These are phyloP conservation scores for Morpho achilles DNA, from an alignment of 2,888 invertebrate genomes.

Conservation along the genomic window DNA sequence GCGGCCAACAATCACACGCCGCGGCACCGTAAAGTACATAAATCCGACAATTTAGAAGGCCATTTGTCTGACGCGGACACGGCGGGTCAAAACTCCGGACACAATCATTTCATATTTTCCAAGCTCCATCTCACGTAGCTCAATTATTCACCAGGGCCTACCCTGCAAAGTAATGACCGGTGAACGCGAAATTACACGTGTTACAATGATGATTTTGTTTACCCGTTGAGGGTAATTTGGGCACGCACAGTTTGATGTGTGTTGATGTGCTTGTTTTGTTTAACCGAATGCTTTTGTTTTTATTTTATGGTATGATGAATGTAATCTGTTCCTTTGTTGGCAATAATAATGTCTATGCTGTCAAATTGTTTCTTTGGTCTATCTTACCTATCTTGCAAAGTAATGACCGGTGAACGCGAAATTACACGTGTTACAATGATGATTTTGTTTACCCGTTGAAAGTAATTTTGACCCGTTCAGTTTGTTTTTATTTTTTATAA, in stretches of 20 bases:
- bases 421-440: constrained; percentile 74
- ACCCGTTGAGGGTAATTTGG: constrained; percentile 53
- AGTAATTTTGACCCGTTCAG: constrained; percentile 41
- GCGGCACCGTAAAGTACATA: constrained; percentile 25
- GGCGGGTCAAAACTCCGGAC: constrained; percentile 44
- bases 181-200: constrained; percentile 70
- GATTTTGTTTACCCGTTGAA: constrained; percentile 60
- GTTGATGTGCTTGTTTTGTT: constrained; percentile 63
- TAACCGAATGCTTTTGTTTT: constrained; percentile 32
- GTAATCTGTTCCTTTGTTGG: not conserved
- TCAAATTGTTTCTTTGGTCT: too few relatives aligned
- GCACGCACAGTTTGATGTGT: constrained; percentile 51
- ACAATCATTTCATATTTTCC: constrained; percentile 72
- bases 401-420: constrained; percentile 68
- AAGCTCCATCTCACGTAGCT: constrained; percentile 59
- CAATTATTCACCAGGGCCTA: constrained; percentile 65
- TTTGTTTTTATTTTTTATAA: too few relatives aligned
- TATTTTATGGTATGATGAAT: too few relatives aligned
- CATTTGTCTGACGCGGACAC: constrained; percentile 41
- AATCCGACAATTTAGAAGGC: constrained; percentile 35
- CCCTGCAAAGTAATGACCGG: constrained; percentile 65
- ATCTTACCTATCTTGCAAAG: constrained; percentile 53
- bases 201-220: constrained; percentile 71
- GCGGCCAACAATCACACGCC: constrained; percentile 28
- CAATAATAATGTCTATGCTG: too few relatives aligned